Percentiles rank a stretch among this genome's conserved stretches.
Conservation (phyloP, 2,888 invertebrate genomes). For the Stomorhina lunata region DNA sequence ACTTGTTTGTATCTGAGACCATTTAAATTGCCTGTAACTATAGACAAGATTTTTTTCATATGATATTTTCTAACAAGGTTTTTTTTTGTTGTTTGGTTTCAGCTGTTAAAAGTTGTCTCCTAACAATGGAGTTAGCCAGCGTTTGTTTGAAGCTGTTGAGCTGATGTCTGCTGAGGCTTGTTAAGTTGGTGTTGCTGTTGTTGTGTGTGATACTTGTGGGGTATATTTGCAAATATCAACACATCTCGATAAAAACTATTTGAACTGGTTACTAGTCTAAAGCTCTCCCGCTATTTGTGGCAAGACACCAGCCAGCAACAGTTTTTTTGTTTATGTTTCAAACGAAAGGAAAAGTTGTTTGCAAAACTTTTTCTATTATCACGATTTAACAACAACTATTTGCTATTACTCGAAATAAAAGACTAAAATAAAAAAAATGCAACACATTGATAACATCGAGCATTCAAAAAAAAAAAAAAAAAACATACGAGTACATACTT, state of each 20-base stretch:
- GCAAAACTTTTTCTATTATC: conserved; percentile 60
- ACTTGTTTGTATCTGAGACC: conserved; percentile 45
- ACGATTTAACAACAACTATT: conserved; percentile 41
- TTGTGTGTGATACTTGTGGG: conserved; percentile 20
- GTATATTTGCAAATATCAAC: conserved; percentile 10
- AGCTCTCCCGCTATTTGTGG: conserved; percentile 51
- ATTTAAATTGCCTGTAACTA: conserved; percentile 46
- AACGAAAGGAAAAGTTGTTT: conserved; percentile 66
- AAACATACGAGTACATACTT: conserved; percentile 21
- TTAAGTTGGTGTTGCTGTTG: neutral
- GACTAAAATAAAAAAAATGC: conserved; percentile 23
- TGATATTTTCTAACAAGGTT: neutral
- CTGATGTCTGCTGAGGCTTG: neutral
- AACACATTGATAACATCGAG: conserved; percentile 22
- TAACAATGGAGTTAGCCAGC: conserved; percentile 33
- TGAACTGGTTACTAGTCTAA: conserved; percentile 56
- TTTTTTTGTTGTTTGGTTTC: neutral
- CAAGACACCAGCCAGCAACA: neutral
- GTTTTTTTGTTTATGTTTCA: neutral
- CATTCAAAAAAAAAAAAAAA: neutral
- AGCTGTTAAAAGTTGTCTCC: neutral
- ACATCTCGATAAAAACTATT: conserved; percentile 33
- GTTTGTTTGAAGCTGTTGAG: neutral
- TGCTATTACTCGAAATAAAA: conserved; percentile 22
- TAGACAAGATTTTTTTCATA: conserved; percentile 36